Base-by-base conservation (phyloP, 2,888 invertebrate genomes). In the Caenorhabditis afra region DNA sequence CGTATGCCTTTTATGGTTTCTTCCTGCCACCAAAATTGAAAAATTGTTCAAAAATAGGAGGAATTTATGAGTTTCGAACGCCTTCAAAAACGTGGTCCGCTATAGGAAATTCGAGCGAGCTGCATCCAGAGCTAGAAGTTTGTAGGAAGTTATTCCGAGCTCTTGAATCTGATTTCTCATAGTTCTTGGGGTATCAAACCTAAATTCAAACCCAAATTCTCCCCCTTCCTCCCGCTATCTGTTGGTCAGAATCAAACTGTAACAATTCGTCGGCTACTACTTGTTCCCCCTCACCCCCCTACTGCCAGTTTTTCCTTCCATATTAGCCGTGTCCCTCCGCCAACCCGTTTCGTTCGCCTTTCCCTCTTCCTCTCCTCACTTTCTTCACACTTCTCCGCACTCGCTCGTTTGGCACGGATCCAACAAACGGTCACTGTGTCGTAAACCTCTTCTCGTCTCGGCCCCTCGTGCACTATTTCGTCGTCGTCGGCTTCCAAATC, bases 401-500 rank as follows among this genome's bases (percentile, higher is more conserved):
- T 22, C 52, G 50, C 18, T 35, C 58, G 22, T 37, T 29, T 65
- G 37, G 39, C 52, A 37, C 14, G 20, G 39, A 39, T 41, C 41
- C 22, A 35, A 22, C 47, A n/a, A 16, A 39, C 41, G 22, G 22
- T 53, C 45, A 41, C 41, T 39, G 2, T n/a, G 20, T 53, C 47
- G 18, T 41, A n/a, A 23, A 23, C 52, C 23, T 49, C 23, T 57
- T 50, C 44, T 23, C 53, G 47, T 47, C 49, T 53, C 53, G 35
- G 5, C 41, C 53, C 23, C 66, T 44, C 50, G 65, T 65, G 47
- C 23, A 11, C 29, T 47, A n/a, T 41, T 41, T 11, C 14, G 14
- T 29, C n/a, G n/a, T 20, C 44, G n/a, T n/a, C 57, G 45, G 18
- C 45, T 37, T 45, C 39, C 12, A 52, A 68, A 68, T 68, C 68